These are phyloP conservation scores for Pterobdella sp. DNA, from an alignment of 2,888 invertebrate species.

Conservation along the genomic window DNA sequence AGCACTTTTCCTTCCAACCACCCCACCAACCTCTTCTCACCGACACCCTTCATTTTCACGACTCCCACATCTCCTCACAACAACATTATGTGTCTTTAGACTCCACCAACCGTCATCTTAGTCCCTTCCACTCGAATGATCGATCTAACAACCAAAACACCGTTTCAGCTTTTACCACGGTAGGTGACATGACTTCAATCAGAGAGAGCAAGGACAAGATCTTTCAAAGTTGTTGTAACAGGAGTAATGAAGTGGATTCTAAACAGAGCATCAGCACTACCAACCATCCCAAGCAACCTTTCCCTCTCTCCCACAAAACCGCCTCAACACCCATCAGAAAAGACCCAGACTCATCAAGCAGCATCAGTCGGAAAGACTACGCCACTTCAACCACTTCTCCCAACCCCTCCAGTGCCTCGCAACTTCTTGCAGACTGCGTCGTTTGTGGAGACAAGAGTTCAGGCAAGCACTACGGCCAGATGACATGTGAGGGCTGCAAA, in stretches of 20 bases:
- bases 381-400: conserved; percentile 21
- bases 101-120: conserved; percentile 19
- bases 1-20: background rate
- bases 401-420: background rate
- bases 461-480: conserved; percentile 30
- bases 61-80: background rate
- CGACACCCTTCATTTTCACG: background rate
- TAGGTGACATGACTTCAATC: conserved; percentile 8
- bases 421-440: conserved; percentile 23
- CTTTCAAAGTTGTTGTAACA: conserved; percentile 7
- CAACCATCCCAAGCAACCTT: background rate
- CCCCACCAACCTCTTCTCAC: background rate
- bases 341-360: conserved; percentile 24
- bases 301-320: background rate
- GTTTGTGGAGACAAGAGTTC: conserved; percentile 31
- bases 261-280: conserved; percentile 8
- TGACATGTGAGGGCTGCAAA: conserved; percentile 30
- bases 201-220: background rate
- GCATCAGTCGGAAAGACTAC: background rate
- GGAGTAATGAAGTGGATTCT: background rate
- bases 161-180: conserved; percentile 21
- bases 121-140: background rate
- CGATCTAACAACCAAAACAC: background rate
- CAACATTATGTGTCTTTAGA: conserved; percentile 16
- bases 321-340: background rate